These are phyloP conservation scores for Phoxinus dragarum DNA, from an alignment of 2,797 vertebrate genomes.

Conservation along the genomic window DNA sequence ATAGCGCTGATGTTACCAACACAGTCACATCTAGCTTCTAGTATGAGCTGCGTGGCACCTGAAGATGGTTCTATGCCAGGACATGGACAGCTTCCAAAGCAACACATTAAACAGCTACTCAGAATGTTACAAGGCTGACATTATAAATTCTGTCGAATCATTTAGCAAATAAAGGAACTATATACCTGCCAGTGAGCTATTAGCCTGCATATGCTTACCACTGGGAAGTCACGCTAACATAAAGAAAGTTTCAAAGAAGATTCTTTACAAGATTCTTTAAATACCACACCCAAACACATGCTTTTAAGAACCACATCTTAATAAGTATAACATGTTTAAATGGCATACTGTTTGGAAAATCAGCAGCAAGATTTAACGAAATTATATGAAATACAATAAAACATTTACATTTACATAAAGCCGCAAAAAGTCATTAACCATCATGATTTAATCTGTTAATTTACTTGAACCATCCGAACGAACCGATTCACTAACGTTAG, in stretches of 20 bases:
- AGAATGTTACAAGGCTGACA: constrained; percentile 26
- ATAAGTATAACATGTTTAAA: neutral
- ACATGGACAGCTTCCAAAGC: constrained; percentile 22
- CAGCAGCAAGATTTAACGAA: neutral
- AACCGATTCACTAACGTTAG: neutral
- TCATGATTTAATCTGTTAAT: neutral
- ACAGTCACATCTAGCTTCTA: neutral
- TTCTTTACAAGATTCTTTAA: neutral
- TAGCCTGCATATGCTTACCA: constrained; percentile 6
- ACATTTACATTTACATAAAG: neutral
- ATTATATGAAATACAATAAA: neutral
- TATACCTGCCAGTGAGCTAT: constrained; percentile 30
- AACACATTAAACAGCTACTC: constrained; percentile 33
- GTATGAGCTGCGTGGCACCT: constrained; percentile 20
- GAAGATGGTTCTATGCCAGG: constrained; percentile 20
- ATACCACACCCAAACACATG: neutral
- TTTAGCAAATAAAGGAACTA: constrained; percentile 13
- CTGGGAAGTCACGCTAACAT: constrained; percentile 17
- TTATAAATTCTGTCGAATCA: constrained; percentile 24
- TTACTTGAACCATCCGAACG: neutral
- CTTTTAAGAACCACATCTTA: neutral
- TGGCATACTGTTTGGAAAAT: neutral
- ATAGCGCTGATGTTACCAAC: neutral
- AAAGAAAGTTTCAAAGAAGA: neutral
- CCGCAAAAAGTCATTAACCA: neutral